A percentile compares a stretch with the other conserved stretches of the same genome.
phyloP scores from a whole-genome alignment of 2,888 invertebrate genomes.

The Phlogophora meticulosa region DNA sequence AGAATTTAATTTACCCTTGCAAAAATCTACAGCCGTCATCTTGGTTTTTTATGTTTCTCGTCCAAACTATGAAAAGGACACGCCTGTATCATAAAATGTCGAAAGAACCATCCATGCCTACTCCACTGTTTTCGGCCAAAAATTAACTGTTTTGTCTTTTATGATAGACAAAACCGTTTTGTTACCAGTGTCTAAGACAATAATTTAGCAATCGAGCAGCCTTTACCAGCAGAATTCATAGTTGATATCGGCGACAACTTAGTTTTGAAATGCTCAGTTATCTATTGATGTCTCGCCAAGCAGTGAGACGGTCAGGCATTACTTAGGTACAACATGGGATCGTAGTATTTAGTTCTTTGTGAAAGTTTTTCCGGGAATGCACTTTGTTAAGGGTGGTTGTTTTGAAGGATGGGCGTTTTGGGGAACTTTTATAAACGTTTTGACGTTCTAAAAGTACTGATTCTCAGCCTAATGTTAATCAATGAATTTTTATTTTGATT shows the following conservation, averaged over 20 bases:
- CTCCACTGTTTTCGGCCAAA: too few relatives aligned
- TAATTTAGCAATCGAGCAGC: constrained; percentile 2
- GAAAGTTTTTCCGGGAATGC: constrained; percentile 24
- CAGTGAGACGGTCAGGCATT: constrained; percentile 17
- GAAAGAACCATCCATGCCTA: too few relatives aligned
- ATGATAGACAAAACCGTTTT: not conserved
- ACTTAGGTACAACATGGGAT: constrained; percentile 5
- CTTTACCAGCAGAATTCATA: not conserved
- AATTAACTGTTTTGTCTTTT: not conserved
- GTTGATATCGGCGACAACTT: constrained; percentile 6
- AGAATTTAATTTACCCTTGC: too few relatives aligned
- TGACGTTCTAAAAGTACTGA: too few relatives aligned
- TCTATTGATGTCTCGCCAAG: constrained; percentile 11
- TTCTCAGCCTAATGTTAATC: too few relatives aligned
- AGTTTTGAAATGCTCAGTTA: constrained; percentile 3
- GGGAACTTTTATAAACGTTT: too few relatives aligned
- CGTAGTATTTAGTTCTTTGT: constrained; percentile 13
- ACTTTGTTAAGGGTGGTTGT: constrained; percentile 13
- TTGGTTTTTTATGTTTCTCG: too few relatives aligned
- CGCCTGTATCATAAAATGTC: too few relatives aligned
- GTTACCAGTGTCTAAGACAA: not conserved
- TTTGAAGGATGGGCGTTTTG: too few relatives aligned
- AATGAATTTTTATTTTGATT: too few relatives aligned
- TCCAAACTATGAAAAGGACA: too few relatives aligned
- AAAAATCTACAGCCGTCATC: too few relatives aligned